Evolutionary conservation across 2,888 invertebrate species (phyloP).

Genomic region (Limnephilus lunatus): DNA sequence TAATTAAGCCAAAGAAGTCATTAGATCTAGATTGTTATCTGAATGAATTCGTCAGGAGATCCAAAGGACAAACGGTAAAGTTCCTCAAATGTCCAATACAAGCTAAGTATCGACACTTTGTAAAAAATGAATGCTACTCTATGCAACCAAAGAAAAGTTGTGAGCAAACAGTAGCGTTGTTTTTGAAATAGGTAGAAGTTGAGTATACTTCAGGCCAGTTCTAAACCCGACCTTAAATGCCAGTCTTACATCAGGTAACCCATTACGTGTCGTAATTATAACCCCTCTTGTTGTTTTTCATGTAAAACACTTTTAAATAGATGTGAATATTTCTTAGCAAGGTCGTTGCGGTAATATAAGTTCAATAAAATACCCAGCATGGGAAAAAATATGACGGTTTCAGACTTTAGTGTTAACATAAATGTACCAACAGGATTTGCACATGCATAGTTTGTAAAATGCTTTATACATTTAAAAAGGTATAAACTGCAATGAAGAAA

Average conservation of each 20-base stretch:
- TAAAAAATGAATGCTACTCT: not conserved
- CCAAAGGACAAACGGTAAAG: not conserved
- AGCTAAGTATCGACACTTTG: not conserved
- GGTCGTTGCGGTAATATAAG: conserved; percentile 6
- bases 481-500: not conserved
- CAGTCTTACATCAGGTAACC: conserved; percentile 2
- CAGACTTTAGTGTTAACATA: not conserved
- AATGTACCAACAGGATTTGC: not conserved
- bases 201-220: not conserved
- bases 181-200: not conserved
- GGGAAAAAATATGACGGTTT: conserved; percentile 1
- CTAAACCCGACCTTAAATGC: conserved; percentile 14
- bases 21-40: conserved; percentile 2
- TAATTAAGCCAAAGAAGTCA: not conserved
- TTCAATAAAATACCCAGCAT: not conserved
- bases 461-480: not conserved
- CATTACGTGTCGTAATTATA: conserved; percentile 17
- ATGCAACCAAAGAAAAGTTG: not conserved
- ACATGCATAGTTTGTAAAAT: not conserved
- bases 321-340: conserved; percentile 37
- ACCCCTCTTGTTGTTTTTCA: conserved; percentile 6
- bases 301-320: conserved; percentile 35
- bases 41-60: not conserved
- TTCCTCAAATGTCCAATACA: not conserved
- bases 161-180: not conserved